These are phyloP conservation scores for Morone saxatilis DNA, from an alignment of 2,113 vertebrate genomes.

Conservation along the genomic window DNA sequence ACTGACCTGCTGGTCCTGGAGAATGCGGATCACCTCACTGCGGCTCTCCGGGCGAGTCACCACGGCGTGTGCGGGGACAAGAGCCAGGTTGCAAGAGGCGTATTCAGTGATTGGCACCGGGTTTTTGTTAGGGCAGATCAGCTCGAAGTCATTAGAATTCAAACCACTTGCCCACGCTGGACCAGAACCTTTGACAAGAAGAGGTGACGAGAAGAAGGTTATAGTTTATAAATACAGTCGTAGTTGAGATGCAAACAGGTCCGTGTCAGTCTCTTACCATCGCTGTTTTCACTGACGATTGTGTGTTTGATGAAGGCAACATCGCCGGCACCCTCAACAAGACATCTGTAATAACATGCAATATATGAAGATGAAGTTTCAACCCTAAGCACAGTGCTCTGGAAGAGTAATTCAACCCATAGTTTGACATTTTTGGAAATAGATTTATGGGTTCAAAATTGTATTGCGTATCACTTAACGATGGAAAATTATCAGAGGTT, in stretches of 20 bases:
- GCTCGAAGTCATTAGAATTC: constrained; percentile 56
- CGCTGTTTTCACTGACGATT: constrained; percentile 85
- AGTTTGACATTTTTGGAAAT: neutral
- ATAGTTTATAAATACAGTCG: neutral
- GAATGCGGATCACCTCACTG: constrained; percentile 51
- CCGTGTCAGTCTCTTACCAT: constrained; percentile 77
- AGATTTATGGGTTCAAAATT: neutral
- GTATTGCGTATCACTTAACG: too few species aligned
- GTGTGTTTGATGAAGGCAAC: constrained; percentile 93
- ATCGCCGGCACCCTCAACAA: constrained; percentile 87
- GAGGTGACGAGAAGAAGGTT: neutral
- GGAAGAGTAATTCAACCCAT: neutral
- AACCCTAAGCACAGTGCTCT: neutral
- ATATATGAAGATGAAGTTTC: neutral
- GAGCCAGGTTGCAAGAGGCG: constrained; percentile 67
- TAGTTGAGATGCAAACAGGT: neutral
- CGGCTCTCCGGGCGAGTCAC: constrained; percentile 77
- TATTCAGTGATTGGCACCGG: constrained; percentile 16
- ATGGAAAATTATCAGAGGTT: too few species aligned
- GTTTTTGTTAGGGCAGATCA: constrained; percentile 75
- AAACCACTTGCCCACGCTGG: constrained; percentile 66
- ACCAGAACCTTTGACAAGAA: constrained; percentile 52
- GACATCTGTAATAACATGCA: constrained; percentile 83
- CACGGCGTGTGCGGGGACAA: constrained; percentile 82
- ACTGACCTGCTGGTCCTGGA: constrained; percentile 79